These are phyloP conservation scores for Stigmatopora nigra DNA, from an alignment of 2,113 vertebrate genomes.

Conservation along the genomic window DNA sequence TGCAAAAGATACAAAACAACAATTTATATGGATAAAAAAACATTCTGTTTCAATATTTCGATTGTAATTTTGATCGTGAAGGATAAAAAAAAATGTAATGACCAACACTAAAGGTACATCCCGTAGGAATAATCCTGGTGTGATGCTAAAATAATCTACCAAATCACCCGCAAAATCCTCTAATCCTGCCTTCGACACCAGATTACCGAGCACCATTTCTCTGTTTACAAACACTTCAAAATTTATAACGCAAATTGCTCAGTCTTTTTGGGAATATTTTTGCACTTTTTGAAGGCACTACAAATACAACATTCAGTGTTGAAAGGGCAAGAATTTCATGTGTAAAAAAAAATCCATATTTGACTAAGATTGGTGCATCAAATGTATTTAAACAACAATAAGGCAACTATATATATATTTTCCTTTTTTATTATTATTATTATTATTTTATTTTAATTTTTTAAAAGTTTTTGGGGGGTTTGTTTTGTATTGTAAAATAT, in stretches of 20 bases:
- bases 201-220: slow-evolving; percentile 5
- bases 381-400: background rate
- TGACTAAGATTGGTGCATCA: background rate
- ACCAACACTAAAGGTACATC: slow-evolving; percentile 10
- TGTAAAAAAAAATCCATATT: background rate
- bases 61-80: background rate
- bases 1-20: no score
- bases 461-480: no score
- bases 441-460: no score
- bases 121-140: slow-evolving; percentile 46
- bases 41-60: background rate
- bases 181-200: slow-evolving; percentile 36
- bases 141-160: slow-evolving; percentile 46
- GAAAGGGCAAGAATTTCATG: background rate
- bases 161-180: slow-evolving; percentile 20
- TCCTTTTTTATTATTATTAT: background rate
- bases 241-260: background rate
- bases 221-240: background rate
- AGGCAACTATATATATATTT: background rate
- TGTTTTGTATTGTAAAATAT: background rate
- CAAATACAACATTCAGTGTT: background rate
- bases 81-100: slow-evolving; percentile 19
- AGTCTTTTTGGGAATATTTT: background rate
- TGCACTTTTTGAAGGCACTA: background rate
- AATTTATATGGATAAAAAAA: no score